Conservation (phyloP, 1,140 invertebrate species). For the Panagrolaimus sp. region DNA sequence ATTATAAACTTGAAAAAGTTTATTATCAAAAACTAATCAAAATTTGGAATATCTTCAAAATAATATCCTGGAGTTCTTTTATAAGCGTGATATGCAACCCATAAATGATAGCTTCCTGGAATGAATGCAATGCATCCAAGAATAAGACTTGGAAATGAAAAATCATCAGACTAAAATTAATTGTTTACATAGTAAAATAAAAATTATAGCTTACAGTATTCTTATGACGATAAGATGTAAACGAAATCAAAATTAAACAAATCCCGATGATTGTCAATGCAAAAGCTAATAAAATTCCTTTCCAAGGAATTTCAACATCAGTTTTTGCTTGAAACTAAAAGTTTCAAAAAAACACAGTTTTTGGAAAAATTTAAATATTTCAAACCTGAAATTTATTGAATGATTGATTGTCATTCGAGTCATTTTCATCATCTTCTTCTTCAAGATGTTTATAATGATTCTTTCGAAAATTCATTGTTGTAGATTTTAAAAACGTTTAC, state of each 20-base stretch:
- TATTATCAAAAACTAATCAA: constrained; percentile 1
- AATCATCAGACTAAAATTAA: neutral
- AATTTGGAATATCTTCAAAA: constrained; percentile 10
- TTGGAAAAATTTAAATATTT: no score
- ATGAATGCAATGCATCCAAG: constrained; percentile 4
- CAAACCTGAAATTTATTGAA: no score
- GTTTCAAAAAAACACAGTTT: no score
- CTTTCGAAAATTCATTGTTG: neutral
- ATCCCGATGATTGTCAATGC: neutral
- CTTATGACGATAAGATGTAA: neutral
- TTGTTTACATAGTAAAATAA: neutral
- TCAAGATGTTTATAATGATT: neutral
- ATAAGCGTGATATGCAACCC: constrained; percentile 3
- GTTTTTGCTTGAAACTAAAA: constrained; percentile 1
- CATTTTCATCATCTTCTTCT: neutral
- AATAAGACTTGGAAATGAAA: neutral
- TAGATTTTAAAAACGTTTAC: neutral
- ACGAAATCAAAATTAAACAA: neutral
- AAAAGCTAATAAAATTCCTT: neutral
- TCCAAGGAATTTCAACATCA: neutral
- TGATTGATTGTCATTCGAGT: no score
- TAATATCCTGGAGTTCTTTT: neutral
- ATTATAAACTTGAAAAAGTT: neutral
- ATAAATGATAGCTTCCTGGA: neutral
- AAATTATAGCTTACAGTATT: neutral